Conservation (phyloP, 2,113 vertebrate species). For the Bubo scandiacus region DNA sequence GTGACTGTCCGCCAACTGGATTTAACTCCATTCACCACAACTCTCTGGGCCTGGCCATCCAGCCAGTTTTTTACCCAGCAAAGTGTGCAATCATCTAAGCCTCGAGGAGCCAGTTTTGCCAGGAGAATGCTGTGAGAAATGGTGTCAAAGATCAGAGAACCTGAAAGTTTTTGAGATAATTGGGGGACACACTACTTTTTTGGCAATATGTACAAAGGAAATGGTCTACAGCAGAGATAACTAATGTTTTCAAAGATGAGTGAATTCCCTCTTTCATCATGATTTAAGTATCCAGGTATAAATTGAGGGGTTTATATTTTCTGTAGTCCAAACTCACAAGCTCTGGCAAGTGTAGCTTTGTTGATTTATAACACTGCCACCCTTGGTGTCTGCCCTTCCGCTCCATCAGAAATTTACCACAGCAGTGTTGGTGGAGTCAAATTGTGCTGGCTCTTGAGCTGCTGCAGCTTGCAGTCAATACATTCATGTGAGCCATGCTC, state of each 20-base stretch:
- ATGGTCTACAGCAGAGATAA: background rate
- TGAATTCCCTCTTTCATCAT: background rate
- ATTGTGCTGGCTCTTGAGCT: background rate
- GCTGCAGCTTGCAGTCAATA: background rate
- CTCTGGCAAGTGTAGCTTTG: accelerated
- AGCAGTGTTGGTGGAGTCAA: background rate
- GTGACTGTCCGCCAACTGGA: too few species aligned
- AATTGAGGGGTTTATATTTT: background rate
- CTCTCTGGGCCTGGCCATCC: too few species aligned
- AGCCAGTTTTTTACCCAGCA: too few species aligned
- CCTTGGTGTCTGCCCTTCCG: background rate
- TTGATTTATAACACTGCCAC: background rate
- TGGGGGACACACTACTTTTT: accelerated
- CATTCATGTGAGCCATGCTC: background rate
- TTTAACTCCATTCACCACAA: too few species aligned
- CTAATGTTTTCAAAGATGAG: background rate
- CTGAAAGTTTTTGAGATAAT: background rate
- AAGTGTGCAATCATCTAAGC: too few species aligned
- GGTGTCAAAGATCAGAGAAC: background rate
- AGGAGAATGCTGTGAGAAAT: too few species aligned
- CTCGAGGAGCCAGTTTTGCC: too few species aligned
- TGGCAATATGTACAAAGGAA: background rate
- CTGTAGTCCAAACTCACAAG: background rate
- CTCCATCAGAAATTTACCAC: background rate
- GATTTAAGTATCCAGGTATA: background rate